These are phyloP conservation scores for Microtus richardsoni DNA, from an alignment of 2,113 vertebrate genomes.

Conservation along the genomic window DNA sequence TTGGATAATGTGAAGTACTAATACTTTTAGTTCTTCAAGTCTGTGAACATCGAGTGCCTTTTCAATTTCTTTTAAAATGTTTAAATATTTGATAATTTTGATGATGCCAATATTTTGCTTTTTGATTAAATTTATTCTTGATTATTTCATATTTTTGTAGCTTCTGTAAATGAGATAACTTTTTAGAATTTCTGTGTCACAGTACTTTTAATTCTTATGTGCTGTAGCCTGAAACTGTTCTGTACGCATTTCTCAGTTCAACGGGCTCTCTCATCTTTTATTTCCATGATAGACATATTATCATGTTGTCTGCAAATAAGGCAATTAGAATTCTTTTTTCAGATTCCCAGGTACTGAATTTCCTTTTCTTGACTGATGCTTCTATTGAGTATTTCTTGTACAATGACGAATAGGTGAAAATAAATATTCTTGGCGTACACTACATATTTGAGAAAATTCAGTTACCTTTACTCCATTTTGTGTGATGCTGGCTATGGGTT, in stretches of 20 bases:
- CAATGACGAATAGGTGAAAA: neutral
- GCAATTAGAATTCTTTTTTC: neutral
- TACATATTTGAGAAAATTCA: neutral
- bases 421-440: neutral
- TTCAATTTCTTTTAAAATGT: neutral
- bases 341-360: neutral
- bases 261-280: neutral
- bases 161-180: neutral
- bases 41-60: neutral
- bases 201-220: neutral
- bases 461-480: neutral
- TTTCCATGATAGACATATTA: neutral
- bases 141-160: neutral
- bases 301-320: neutral
- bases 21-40: neutral
- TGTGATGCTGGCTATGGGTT: neutral
- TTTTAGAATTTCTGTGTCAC: neutral
- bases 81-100: neutral
- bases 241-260: neutral
- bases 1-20: neutral
- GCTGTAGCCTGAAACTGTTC: neutral
- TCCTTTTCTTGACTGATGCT: neutral
- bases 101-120: neutral
- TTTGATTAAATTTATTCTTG: neutral
- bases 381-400: neutral